phyloP scores from a whole-genome alignment of 2,797 vertebrate genomes.

The Margarornis squamiger region DNA sequence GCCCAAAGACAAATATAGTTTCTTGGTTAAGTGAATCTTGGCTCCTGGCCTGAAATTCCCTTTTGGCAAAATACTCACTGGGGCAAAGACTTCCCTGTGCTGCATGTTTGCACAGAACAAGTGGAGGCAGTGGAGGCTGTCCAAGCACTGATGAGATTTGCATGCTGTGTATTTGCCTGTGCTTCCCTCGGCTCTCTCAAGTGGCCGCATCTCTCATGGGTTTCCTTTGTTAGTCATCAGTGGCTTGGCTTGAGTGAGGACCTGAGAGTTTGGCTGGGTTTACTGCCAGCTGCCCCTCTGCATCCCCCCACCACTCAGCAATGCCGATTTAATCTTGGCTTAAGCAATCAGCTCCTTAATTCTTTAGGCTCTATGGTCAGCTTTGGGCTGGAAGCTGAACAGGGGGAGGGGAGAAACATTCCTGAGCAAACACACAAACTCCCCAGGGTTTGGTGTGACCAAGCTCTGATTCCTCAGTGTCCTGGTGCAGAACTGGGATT shows the following conservation, averaged over 20 bases:
- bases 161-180: background rate
- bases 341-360: background rate
- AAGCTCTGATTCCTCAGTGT: background rate
- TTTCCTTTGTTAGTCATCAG: background rate
- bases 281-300: background rate
- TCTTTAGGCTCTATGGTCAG: background rate
- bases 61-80: background rate
- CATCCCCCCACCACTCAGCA: background rate
- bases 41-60: constrained; percentile 30
- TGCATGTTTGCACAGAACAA: background rate
- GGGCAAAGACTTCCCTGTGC: constrained; percentile 35
- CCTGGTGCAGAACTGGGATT: background rate
- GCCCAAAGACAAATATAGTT: constrained; percentile 53
- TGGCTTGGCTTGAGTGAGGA: background rate
- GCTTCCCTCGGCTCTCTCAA: background rate
- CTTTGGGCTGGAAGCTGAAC: background rate
- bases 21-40: constrained; percentile 39
- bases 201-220: background rate
- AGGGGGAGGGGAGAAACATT: background rate
- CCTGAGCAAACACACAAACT: background rate
- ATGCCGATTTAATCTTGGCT: background rate
- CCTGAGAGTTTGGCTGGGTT: background rate
- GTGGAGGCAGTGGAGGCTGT: background rate
- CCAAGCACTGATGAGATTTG: background rate
- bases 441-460: background rate